phyloP scores from a whole-genome alignment of 30 jellyfish, hydroid and myxozoan species.

The Sanderia malayensis region DNA sequence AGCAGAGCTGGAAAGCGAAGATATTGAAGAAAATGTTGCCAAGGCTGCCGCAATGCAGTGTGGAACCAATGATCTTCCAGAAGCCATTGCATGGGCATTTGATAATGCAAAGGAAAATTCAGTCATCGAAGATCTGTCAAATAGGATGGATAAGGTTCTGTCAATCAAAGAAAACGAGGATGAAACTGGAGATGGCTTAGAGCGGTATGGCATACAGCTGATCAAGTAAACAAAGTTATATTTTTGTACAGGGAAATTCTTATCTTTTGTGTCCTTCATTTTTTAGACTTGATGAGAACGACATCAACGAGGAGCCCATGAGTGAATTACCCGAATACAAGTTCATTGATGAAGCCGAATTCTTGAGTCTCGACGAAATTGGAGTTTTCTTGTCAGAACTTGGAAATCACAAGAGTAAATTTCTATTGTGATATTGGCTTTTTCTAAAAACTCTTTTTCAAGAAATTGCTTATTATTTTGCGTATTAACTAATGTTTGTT shows the following conservation, averaged over 20 bases:
- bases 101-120: slow-evolving; percentile 16
- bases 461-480: no score
- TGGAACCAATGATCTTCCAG: slow-evolving; percentile 7
- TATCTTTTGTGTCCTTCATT: no score
- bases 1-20: slow-evolving; percentile 15
- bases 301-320: neutral
- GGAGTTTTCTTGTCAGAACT: slow-evolving; percentile 35
- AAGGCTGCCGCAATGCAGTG: slow-evolving; percentile 59
- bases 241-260: no score
- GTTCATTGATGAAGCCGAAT: slow-evolving; percentile 6
- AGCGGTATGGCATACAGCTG: no score
- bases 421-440: no score
- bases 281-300: no score
- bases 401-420: slow-evolving; percentile 20
- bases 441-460: no score
- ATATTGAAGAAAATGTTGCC: slow-evolving; percentile 38
- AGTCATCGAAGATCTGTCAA: slow-evolving; percentile 22
- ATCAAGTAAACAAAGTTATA: no score
- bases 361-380: slow-evolving; percentile 27
- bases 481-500: no score
- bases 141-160: slow-evolving; percentile 27
- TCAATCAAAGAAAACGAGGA: slow-evolving; percentile 19
- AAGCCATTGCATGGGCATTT: slow-evolving; percentile 47
- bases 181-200: no score
- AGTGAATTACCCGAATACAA: neutral